A percentile compares a stretch with the other conserved stretches of the same genome.
phyloP scores from a whole-genome alignment of 1,140 invertebrate genomes.

The Steinernema feltiae region DNA sequence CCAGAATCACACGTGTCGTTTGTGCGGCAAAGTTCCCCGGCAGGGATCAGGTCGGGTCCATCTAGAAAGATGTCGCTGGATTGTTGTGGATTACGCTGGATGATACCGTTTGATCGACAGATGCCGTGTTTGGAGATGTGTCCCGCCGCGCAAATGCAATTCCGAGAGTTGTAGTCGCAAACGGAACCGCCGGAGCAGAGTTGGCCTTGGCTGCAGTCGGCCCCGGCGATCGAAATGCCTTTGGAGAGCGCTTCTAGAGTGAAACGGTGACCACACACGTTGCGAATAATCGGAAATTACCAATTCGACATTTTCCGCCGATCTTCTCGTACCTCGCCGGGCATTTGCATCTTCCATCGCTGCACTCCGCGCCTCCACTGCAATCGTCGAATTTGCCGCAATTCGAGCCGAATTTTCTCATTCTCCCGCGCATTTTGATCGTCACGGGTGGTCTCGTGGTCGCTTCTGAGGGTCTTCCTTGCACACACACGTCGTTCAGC shows the following conservation, averaged over 20 bases:
- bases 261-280: background rate
- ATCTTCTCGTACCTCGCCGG: background rate
- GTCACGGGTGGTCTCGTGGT: background rate
- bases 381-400: constrained; percentile 6
- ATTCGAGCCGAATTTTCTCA: background rate
- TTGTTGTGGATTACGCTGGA: no score
- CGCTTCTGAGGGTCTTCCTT: background rate
- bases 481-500: constrained; percentile 26
- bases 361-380: background rate
- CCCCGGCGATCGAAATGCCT: constrained; percentile 30
- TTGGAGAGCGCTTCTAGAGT: constrained; percentile 19
- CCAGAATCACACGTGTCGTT: constrained; percentile 24
- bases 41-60: constrained; percentile 21
- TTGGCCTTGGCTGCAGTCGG: constrained; percentile 33
- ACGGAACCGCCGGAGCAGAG: constrained; percentile 43
- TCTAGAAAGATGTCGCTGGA: constrained; percentile 31
- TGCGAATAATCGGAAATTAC: background rate
- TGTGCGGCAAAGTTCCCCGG: constrained; percentile 29
- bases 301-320: background rate
- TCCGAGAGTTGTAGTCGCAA: constrained; percentile 34
- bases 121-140: constrained; percentile 29
- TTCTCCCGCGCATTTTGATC: background rate
- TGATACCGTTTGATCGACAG: constrained; percentile 32
- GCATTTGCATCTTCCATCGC: constrained; percentile 9
- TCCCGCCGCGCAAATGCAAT: constrained; percentile 40